Evolutionary conservation across 2,113 vertebrate genomes (phyloP).

Genomic region (Meriones unguiculatus): DNA sequence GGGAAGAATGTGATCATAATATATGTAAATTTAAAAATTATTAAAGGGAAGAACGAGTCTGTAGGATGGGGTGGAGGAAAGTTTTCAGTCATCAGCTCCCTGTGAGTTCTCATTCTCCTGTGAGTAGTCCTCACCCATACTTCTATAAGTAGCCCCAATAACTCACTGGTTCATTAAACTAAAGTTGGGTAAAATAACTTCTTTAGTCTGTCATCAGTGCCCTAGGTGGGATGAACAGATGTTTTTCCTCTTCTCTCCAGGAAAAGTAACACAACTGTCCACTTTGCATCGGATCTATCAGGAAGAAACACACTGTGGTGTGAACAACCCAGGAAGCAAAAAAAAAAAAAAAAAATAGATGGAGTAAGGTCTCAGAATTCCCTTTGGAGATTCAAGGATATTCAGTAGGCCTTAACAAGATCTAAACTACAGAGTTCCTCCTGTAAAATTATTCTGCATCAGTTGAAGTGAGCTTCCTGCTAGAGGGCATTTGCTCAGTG

Average conservation of each 20-base stretch:
- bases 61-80: background rate
- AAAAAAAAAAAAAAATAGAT: background rate
- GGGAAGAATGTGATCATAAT: background rate
- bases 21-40: background rate
- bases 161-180: background rate
- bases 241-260: background rate
- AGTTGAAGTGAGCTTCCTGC: background rate
- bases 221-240: background rate
- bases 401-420: background rate
- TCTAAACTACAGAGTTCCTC: background rate
- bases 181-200: background rate
- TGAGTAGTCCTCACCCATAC: background rate
- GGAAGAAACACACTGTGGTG: background rate
- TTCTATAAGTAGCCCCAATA: background rate
- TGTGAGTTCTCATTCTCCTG: background rate
- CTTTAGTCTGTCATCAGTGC: too few relatives aligned
- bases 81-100: too few relatives aligned
- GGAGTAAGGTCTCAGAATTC: background rate
- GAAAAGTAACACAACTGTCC: background rate
- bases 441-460: background rate
- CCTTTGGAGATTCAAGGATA: background rate
- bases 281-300: background rate
- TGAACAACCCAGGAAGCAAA: background rate
- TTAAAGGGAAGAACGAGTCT: background rate
- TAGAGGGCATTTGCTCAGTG: background rate